Percentiles rank a stretch among this genome's conserved stretches.
Evolutionary conservation across 2,888 invertebrate species (phyloP).

Genomic region (Zhengitettix transpicula): DNA sequence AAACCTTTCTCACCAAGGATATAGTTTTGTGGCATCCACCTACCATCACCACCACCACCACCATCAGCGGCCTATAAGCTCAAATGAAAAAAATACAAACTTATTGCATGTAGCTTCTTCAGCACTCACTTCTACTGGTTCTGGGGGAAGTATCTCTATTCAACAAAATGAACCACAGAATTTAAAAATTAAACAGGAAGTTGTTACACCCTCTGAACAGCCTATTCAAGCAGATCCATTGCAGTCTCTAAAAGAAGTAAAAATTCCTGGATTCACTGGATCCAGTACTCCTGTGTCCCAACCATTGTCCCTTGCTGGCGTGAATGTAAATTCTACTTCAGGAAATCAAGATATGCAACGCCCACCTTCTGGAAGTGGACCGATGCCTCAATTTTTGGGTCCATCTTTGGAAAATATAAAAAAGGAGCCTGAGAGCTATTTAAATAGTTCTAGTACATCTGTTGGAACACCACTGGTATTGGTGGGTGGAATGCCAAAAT

Average conservation of each 20-base stretch:
- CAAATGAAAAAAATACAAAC: background rate
- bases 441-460: slow-evolving; percentile 1
- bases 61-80: slow-evolving; percentile 1
- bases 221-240: slow-evolving; percentile 41
- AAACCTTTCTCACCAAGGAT: slow-evolving; percentile 21
- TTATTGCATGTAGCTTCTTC: background rate
- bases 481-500: background rate
- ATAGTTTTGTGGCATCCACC: slow-evolving; percentile 40
- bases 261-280: slow-evolving; percentile 53
- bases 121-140: background rate
- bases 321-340: slow-evolving; percentile 6
- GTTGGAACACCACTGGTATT: background rate
- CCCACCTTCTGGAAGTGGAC: slow-evolving; percentile 6
- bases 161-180: slow-evolving; percentile 48
- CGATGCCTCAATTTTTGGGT: slow-evolving; percentile 34
- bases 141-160: background rate
- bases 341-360: slow-evolving; percentile 4
- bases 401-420: slow-evolving; percentile 55
- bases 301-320: slow-evolving; percentile 16
- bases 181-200: slow-evolving; percentile 52
- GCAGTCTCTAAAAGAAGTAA: slow-evolving; percentile 63
- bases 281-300: slow-evolving; percentile 19
- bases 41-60: slow-evolving; percentile 21
- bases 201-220: slow-evolving; percentile 18
- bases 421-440: slow-evolving; percentile 44